These are phyloP conservation scores for Aplochiton taeniatus DNA, from an alignment of 2,797 vertebrate species.

Conservation along the genomic window DNA sequence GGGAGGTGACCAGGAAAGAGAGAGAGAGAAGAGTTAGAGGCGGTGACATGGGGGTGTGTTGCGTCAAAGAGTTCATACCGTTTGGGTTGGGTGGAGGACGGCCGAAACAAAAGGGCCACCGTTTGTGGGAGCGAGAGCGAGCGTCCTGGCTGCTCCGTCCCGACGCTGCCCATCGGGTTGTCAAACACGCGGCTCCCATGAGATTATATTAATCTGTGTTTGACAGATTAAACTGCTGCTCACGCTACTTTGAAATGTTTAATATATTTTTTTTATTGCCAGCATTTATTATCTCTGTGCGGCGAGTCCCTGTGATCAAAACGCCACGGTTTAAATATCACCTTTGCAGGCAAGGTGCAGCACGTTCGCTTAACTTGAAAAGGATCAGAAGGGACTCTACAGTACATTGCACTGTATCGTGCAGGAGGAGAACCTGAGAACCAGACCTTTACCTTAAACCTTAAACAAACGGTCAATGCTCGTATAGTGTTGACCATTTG, in stretches of 20 bases:
- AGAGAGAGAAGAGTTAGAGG: too few species aligned
- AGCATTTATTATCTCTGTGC: background rate
- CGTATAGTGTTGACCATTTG: too few species aligned
- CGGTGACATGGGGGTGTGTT: background rate
- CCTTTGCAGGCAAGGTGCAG: too few species aligned
- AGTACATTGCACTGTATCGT: too few species aligned
- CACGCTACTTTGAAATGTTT: background rate
- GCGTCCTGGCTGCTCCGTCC: too few species aligned
- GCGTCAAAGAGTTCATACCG: background rate
- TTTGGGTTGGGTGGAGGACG: background rate
- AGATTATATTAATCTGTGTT: slow-evolving; percentile 9
- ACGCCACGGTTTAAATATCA: too few species aligned
- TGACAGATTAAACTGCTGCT: background rate
- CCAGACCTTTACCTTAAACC: too few species aligned
- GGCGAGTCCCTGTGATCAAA: background rate
- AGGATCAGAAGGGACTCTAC: too few species aligned
- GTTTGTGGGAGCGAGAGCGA: too few species aligned
- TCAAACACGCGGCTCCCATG: background rate
- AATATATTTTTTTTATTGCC: background rate
- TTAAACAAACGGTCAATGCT: too few species aligned
- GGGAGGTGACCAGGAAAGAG: background rate
- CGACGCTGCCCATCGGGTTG: background rate
- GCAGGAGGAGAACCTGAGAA: too few species aligned
- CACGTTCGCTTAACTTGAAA: too few species aligned
- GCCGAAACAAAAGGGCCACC: background rate